phyloP scores from a whole-genome alignment of 2,113 vertebrate genomes.

The Nansenia antarctica region DNA sequence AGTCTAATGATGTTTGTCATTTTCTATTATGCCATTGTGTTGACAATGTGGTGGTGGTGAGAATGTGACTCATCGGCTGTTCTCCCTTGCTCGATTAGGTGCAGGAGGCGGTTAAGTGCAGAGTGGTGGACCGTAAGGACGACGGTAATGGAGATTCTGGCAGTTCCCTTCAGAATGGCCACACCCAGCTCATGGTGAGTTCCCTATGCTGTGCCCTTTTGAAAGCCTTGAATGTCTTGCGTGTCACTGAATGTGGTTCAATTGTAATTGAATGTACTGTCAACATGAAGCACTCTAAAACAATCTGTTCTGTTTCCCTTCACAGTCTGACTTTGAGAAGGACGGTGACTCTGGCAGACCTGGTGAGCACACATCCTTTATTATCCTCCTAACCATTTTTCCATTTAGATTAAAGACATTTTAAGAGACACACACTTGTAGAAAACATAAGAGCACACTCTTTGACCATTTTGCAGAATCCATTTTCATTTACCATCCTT shows the following conservation, averaged over 20 bases:
- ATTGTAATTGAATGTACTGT: conserved; percentile 51
- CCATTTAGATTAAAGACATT: conserved; percentile 44
- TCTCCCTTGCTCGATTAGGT: conserved; percentile 75
- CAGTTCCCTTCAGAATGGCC: conserved; percentile 93
- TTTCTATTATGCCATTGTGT: not conserved
- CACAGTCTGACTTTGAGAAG: conserved; percentile 95
- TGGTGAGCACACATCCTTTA: conserved; percentile 78
- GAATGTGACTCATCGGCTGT: conserved; percentile 11
- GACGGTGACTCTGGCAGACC: conserved; percentile 95
- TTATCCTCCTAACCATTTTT: conserved; percentile 38
- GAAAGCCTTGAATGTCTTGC: conserved; percentile 61
- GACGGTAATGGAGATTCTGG: conserved; percentile 96
- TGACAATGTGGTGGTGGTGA: not conserved
- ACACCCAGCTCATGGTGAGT: conserved; percentile 93
- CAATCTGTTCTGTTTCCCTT: conserved; percentile 20
- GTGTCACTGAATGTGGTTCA: conserved; percentile 23
- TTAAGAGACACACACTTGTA: conserved; percentile 26
- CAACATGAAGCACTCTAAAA: conserved; percentile 52
- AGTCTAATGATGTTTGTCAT: too few species aligned
- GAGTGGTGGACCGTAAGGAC: conserved; percentile 95
- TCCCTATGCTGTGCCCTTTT: conserved; percentile 57
- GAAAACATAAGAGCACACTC: not conserved
- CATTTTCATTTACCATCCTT: conserved; percentile 18
- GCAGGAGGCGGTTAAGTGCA: conserved; percentile 97
- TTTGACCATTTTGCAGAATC: not conserved